Conservation (phyloP, 2,888 invertebrate genomes). For the Nycteola revayana region DNA sequence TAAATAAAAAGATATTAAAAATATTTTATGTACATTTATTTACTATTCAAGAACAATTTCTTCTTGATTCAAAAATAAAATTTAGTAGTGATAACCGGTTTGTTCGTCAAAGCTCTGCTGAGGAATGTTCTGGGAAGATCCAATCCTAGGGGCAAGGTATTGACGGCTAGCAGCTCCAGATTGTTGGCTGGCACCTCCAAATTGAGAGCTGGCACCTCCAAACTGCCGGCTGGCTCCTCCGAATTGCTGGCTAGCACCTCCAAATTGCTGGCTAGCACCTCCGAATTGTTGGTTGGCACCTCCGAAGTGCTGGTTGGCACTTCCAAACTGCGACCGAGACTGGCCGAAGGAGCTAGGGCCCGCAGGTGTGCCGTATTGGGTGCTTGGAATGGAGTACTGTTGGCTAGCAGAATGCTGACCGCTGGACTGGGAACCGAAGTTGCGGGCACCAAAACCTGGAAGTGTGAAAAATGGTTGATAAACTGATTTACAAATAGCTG, state of each 20-base stretch:
- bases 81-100: conserved; percentile 65
- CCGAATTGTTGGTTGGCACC: conserved; percentile 1
- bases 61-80: conserved; percentile 11
- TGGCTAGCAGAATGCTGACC: conserved; percentile 11
- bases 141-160: conserved; percentile 56
- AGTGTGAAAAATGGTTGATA: too few species aligned
- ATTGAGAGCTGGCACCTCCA: too few species aligned
- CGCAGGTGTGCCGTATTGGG: not conserved
- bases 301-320: too few species aligned
- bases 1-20: not conserved
- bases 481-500: too few species aligned
- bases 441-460: not conserved
- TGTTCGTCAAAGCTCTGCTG: conserved; percentile 69
- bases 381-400: not conserved
- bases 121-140: conserved; percentile 45
- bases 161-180: conserved; percentile 51
- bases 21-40: conserved; percentile 17
- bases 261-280: too few species aligned
- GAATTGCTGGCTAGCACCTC: too few species aligned
- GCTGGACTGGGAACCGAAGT: conserved; percentile 2
- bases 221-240: too few species aligned
- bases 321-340: conserved; percentile 4
- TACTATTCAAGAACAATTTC: conserved; percentile 31
- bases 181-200: too few species aligned
- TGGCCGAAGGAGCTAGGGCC: conserved; percentile 4